Base-by-base conservation (phyloP, 2,888 invertebrate species). In the Drosophila limbata region DNA sequence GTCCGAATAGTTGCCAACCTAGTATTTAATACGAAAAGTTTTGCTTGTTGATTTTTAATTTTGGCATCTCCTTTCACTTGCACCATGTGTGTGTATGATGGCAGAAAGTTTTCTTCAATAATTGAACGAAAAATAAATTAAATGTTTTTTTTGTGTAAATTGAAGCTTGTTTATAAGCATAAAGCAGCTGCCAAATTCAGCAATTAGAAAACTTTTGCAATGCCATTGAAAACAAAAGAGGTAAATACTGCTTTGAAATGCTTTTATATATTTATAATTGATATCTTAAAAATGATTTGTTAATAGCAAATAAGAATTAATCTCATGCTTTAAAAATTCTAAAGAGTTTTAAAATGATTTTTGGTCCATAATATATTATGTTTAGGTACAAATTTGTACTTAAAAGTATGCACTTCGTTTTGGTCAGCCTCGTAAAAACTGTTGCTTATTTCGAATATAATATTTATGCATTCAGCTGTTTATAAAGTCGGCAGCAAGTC, bases 11-110 rank as follows among this genome's bases (percentile, higher is more conserved):
- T 42, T 69, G 25, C 28, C 40, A 17, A 31, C 31, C 33, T 35
- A 62, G 40, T 53, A 55, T 69, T 81, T 70, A 67, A 82, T 82
- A 67, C 53, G 56, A 67, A 84, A 84, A 84, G 59, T 81, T 84
- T 73, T 69, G 63, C 61, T 70, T 74, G 72, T 68, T 66, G 72
- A 76, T 69, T 76, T 69, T 72, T 55, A 69, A 62, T 81, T 77
- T 71, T 50, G 37, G 37, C 39, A 28, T 21, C 19, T 53, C n/a
- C 25, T 39, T 3, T 33, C 25, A 3, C 15, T 19, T 19, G n/a
- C 44, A 48, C 47, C 31, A 31, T 61, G 31, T 63, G 40, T 62
- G 19, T 19, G 19, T 44, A 8, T 21, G 8, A 13, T 31, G 25
- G 4, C 11, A n/a, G 21, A 70, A 10, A 35, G 28, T 59, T 52